Base-by-base conservation (phyloP, 2,797 vertebrate genomes). In the Gastrophryne carolinensis region DNA sequence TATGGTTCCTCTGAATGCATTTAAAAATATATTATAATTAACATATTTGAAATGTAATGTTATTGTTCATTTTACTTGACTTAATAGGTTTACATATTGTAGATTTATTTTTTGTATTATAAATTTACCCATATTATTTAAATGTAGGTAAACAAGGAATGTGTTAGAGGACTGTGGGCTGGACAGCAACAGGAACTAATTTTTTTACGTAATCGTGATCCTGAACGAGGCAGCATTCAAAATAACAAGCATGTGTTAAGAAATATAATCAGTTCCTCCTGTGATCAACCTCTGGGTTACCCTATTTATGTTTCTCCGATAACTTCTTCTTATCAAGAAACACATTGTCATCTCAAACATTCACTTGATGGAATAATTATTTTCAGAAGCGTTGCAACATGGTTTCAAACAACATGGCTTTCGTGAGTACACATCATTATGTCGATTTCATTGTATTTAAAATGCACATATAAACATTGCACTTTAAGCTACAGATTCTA, bases 211-310 rank as follows among this genome's bases (percentile, higher is more conserved):
- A 99, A 98, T 82, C 90, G 95, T 56, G 98, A 99, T 85, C 97
- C 97, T 0, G 98, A 99, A 78, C 93, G 96, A 0, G 97, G 98
- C 32, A 99, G 98, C 89, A 98, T 99, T 85, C 98, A 99, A 91
- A 99, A 99, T 89, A 96, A 97, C 2, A 97, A 96, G 82, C 98
- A 98, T 75, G 98, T 96, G 5, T 89, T 99, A 75, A 87, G 96
- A 58, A 99, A 99, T 89, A 91, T 99, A 89, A 97, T 99, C 77
- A 98, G 95, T 84, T 99, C 96, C 1, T 99, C 98, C 1, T 99
- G 97, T 2, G 97, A 99, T 87, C 98, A 98, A 88, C 98, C 98
- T 0, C 88, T 99, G 80, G 98, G 98, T 11, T 99, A 99, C 84
- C 98, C 98, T 80, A 98, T 99, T 93, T 99, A 93, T 0, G 97